Conservation (phyloP, 2,113 vertebrate genomes). For the Manacus vitellinus region DNA sequence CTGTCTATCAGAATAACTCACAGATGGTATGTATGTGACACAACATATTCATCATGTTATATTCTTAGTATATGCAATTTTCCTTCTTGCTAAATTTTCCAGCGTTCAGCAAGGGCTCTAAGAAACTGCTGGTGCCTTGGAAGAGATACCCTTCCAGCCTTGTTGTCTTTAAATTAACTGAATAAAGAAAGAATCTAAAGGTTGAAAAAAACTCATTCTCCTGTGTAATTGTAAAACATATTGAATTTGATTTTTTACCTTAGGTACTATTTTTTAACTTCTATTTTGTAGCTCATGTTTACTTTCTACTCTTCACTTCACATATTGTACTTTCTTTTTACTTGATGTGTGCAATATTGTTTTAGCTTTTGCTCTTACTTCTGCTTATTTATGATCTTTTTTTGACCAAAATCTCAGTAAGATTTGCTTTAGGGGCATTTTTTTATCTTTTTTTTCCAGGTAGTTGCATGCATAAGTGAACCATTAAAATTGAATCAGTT, state of each 20-base stretch:
- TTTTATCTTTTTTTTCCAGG: conserved; percentile 66
- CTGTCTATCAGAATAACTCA: conserved; percentile 72
- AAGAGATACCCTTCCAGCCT: conserved; percentile 50
- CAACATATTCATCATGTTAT: conserved; percentile 73
- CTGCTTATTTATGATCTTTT: conserved; percentile 73
- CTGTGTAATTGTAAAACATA: conserved; percentile 56
- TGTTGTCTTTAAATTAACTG: conserved; percentile 37
- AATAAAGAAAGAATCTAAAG: conserved; percentile 49
- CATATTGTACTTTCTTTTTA: conserved; percentile 47
- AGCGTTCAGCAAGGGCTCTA: conserved; percentile 37
- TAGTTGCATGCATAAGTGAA: conserved; percentile 72
- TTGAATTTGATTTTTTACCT: conserved; percentile 49
- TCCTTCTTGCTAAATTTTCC: conserved; percentile 58
- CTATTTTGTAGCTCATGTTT: conserved; percentile 36
- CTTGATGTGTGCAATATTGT: conserved; percentile 18
- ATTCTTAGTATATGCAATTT: conserved; percentile 70
- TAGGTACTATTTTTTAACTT: conserved; percentile 59
- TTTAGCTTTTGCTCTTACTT: conserved; percentile 62
- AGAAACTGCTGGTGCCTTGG: conserved; percentile 45
- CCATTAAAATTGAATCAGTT: conserved; percentile 72
- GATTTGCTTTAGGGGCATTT: conserved; percentile 71
- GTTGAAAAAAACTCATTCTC: conserved; percentile 44
- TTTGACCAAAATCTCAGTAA: conserved; percentile 65
- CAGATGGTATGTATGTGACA: conserved; percentile 75
- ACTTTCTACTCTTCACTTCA: conserved; percentile 29